Conservation (phyloP, 2,113 vertebrate genomes). For the Falcunculus frontatus region DNA sequence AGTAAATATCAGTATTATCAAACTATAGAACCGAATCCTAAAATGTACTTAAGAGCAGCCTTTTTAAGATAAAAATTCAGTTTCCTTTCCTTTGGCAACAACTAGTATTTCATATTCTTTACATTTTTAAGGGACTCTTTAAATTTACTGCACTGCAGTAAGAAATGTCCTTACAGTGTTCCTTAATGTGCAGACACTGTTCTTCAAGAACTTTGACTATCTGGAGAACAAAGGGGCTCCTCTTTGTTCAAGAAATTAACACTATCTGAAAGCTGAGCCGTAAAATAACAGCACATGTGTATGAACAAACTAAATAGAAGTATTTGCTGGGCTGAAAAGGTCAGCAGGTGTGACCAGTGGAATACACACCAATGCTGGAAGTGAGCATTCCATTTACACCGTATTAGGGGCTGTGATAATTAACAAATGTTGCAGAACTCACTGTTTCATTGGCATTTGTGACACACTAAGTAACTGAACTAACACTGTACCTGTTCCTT, state of each 20-base stretch:
- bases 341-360: neutral
- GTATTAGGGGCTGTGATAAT: neutral
- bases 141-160: neutral
- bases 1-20: neutral
- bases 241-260: neutral
- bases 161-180: neutral
- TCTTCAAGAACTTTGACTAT: neutral
- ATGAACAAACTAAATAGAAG: neutral
- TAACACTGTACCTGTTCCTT: slow-evolving; percentile 30
- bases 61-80: neutral
- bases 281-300: neutral
- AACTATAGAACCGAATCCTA: neutral
- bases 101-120: neutral
- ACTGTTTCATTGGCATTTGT: neutral
- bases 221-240: neutral
- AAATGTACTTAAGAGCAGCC: neutral
- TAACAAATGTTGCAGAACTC: neutral
- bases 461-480: neutral
- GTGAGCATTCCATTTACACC: neutral
- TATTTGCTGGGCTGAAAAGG: neutral
- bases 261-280: neutral
- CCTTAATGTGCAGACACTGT: neutral
- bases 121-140: neutral
- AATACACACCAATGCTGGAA: neutral
- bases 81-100: neutral